Percentiles rank a stretch among this genome's conserved stretches.
These are phyloP conservation scores for Pogonocherus hispidulus DNA, from an alignment of 2,888 invertebrate species.

Conservation along the genomic window DNA sequence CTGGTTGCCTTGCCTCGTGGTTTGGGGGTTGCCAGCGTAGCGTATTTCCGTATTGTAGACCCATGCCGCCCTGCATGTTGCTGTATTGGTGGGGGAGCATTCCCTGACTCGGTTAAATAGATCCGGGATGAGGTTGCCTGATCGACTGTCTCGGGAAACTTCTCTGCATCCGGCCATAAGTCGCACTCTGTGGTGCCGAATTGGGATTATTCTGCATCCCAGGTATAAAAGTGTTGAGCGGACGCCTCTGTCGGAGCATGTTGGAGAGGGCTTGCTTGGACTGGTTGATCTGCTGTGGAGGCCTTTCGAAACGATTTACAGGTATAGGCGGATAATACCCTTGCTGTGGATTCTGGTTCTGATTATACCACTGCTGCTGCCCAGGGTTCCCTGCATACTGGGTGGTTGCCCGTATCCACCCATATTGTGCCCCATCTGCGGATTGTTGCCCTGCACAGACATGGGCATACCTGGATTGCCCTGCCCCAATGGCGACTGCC, in stretches of 20 bases:
- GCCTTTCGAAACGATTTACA: slow-evolving; percentile 69
- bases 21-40: slow-evolving; percentile 61
- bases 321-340: slow-evolving; percentile 71
- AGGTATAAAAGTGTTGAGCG: slow-evolving; percentile 71
- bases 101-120: slow-evolving; percentile 67
- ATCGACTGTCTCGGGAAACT: slow-evolving; percentile 70
- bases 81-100: slow-evolving; percentile 77
- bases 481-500: slow-evolving; percentile 56
- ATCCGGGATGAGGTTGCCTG: slow-evolving; percentile 65
- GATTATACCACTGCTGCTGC: slow-evolving; percentile 75
- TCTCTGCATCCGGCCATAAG: slow-evolving; percentile 69
- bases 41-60: slow-evolving; percentile 74
- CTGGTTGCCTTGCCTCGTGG: slow-evolving; percentile 63
- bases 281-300: slow-evolving; percentile 75
- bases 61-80: slow-evolving; percentile 75
- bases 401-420: slow-evolving; percentile 56
- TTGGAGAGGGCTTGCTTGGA: slow-evolving; percentile 89
- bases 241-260: slow-evolving; percentile 85
- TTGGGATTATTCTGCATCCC: slow-evolving; percentile 58
- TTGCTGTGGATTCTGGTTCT: slow-evolving; percentile 65
- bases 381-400: slow-evolving; percentile 64
- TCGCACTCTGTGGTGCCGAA: slow-evolving; percentile 63
- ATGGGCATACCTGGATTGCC: slow-evolving; percentile 57
- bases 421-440: slow-evolving; percentile 64
- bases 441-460: slow-evolving; percentile 60